Conservation (phyloP, 2,888 invertebrate species). For the Mantis religiosa region DNA sequence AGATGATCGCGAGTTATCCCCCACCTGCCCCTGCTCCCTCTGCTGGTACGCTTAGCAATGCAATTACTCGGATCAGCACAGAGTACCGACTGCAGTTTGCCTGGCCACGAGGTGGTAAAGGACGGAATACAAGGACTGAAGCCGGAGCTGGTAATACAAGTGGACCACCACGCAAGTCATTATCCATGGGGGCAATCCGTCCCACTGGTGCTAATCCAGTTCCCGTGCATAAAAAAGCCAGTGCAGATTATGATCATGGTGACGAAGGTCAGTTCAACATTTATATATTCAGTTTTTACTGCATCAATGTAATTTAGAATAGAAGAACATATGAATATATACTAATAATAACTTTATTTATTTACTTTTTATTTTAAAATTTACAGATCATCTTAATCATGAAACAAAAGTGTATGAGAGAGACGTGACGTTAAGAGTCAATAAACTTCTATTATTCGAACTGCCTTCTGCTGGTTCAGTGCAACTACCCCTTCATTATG, state of each 20-base stretch:
- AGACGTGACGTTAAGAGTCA: no score
- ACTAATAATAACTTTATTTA: background rate
- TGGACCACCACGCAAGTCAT: conserved; percentile 69
- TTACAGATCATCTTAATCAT: no score
- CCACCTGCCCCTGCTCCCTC: conserved; percentile 27
- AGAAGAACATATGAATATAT: background rate
- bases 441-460: no score
- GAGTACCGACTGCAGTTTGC: conserved; percentile 88
- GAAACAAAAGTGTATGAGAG: no score
- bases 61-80: conserved; percentile 71
- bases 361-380: no score
- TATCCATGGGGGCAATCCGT: conserved; percentile 82
- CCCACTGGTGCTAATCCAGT: conserved; percentile 51
- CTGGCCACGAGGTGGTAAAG: conserved; percentile 64
- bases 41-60: conserved; percentile 45
- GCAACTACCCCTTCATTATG: no score
- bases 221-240: conserved; percentile 64
- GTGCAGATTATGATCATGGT: conserved; percentile 23
- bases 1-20: conserved; percentile 33
- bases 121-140: conserved; percentile 1
- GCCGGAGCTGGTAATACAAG: background rate
- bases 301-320: background rate
- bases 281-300: background rate
- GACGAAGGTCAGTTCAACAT: conserved; percentile 25
- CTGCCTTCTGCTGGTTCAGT: no score